Percentiles rank a stretch among this genome's conserved stretches.
Evolutionary conservation across 2,113 vertebrate species (phyloP).

Genomic region (Furnarius figulus): DNA sequence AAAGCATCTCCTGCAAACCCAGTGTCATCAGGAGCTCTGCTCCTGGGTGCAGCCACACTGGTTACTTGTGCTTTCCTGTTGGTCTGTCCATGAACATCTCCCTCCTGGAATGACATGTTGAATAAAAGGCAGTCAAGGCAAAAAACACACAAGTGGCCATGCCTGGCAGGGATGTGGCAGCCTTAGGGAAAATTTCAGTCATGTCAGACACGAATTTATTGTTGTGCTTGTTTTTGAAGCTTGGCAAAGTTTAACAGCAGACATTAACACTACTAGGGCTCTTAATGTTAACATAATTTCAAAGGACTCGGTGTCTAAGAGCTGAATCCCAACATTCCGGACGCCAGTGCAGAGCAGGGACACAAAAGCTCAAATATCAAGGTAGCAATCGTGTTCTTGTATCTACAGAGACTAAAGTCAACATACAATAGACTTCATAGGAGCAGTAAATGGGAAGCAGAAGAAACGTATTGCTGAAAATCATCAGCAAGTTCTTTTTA

Average conservation of each 20-base stretch:
- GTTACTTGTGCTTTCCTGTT: neutral
- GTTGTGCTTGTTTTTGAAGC: neutral
- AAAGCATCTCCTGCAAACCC: neutral
- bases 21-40: neutral
- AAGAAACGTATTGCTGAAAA: neutral
- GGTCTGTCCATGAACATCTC: neutral
- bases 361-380: neutral
- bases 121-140: neutral
- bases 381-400: neutral
- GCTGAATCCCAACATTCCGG: neutral
- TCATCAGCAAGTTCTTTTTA: neutral
- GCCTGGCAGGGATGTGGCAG: neutral
- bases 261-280: neutral
- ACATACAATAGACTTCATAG: neutral
- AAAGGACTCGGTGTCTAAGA: neutral
- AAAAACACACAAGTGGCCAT: neutral
- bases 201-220: neutral
- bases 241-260: neutral
- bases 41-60: neutral
- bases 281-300: neutral
- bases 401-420: neutral
- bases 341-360: neutral
- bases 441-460: neutral
- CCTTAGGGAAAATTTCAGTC: neutral
- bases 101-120: neutral